Conservation (phyloP, 2,797 vertebrate genomes). For the Coluber constrictor region DNA sequence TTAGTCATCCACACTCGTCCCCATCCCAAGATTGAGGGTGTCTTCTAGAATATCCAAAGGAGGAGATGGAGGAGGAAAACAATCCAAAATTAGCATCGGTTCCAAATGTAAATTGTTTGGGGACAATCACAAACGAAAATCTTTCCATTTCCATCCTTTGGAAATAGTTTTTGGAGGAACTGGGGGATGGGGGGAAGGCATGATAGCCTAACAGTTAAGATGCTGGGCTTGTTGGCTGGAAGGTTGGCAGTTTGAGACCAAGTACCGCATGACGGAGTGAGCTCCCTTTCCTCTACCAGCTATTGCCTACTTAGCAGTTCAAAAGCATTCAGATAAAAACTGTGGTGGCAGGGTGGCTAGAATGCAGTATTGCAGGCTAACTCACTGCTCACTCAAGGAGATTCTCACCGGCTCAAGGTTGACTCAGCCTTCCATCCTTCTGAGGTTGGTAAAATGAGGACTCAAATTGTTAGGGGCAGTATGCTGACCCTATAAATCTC, state of each 20-base stretch:
- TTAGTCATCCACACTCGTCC: too few relatives aligned
- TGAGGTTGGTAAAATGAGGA: too few relatives aligned
- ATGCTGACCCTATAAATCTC: neutral
- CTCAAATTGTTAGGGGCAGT: neutral
- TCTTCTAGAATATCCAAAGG: neutral
- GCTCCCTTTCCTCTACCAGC: neutral
- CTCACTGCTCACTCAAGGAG: too few relatives aligned
- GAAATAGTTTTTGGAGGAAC: neutral
- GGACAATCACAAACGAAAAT: neutral
- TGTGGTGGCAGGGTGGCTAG: neutral
- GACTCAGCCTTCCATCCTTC: too few relatives aligned
- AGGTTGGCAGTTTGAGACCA: neutral
- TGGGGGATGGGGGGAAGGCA: neutral
- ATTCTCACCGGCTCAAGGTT: too few relatives aligned
- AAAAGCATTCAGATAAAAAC: neutral
- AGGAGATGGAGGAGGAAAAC: neutral
- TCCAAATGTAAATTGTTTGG: too few relatives aligned
- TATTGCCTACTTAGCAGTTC: neutral
- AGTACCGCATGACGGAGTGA: neutral
- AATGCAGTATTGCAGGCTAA: neutral
- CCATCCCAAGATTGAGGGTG: neutral
- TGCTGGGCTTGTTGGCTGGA: neutral
- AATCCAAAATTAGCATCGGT: neutral
- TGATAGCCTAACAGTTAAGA: neutral
- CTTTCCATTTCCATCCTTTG: neutral